Percentiles rank a stretch among this genome's conserved stretches.
Conservation (phyloP, 2,888 invertebrate genomes). For the Diarsia brunnea region DNA sequence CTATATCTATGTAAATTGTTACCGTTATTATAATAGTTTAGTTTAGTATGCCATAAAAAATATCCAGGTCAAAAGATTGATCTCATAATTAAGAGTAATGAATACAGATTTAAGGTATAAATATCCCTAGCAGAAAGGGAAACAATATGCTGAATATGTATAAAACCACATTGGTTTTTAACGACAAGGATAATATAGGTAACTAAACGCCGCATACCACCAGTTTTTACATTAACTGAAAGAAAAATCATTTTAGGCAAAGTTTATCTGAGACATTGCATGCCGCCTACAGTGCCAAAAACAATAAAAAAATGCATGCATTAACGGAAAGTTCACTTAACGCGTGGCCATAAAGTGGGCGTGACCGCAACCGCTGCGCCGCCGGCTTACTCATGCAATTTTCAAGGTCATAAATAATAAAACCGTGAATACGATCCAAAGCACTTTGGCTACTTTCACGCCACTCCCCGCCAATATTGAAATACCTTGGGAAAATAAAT, state of each 20-base stretch:
- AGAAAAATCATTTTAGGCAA: constrained; percentile 43
- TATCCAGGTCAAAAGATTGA: not conserved
- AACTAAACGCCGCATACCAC: not conserved
- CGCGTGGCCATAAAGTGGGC: constrained; percentile 87
- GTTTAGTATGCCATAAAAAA: not conserved
- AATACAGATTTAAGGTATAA: not conserved
- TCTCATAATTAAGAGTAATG: not conserved
- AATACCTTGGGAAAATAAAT: constrained; percentile 79
- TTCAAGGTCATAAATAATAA: constrained; percentile 90
- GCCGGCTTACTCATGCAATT: constrained; percentile 89
- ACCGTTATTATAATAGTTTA: not conserved
- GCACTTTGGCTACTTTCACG: constrained; percentile 89
- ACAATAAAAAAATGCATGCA: constrained; percentile 79
- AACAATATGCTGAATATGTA: not conserved
- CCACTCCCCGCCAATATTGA: constrained; percentile 87
- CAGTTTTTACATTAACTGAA: not conserved
- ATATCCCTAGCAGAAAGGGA: not conserved
- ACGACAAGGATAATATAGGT: not conserved
- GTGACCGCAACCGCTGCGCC: constrained; percentile 88
- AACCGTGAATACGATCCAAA: constrained; percentile 88
- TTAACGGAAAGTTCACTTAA: constrained; percentile 85
- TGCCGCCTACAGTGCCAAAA: constrained; percentile 76
- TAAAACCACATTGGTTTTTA: constrained; percentile 2
- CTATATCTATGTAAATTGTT: not conserved
- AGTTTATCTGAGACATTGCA: constrained; percentile 64